A percentile compares a stretch with the other conserved stretches of the same genome.
phyloP scores from a whole-genome alignment of 2,113 vertebrate species.

The Spermophilus dauricus region DNA sequence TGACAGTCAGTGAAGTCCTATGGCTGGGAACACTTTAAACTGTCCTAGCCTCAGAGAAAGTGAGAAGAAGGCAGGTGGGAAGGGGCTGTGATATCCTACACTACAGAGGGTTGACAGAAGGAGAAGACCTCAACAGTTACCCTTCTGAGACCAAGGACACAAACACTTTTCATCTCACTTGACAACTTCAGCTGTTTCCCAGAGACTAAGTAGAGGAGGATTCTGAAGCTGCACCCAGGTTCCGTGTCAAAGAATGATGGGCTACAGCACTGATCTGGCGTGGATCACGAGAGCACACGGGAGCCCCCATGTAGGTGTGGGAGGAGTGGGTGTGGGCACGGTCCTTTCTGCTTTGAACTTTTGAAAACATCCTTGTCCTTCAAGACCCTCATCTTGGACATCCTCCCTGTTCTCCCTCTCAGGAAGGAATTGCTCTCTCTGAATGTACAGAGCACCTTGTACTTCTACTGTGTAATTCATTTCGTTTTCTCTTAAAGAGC shows the following conservation, averaged over 20 bases:
- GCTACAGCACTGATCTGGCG: fast-evolving
- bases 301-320: too few relatives aligned
- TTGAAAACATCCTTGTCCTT: background rate
- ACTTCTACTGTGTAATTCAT: background rate
- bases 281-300: background rate
- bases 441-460: background rate
- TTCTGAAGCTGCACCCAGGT: background rate
- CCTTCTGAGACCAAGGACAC: background rate
- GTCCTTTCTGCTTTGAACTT: background rate
- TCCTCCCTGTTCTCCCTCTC: background rate
- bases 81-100: background rate
- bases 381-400: background rate
- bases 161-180: background rate
- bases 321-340: too few relatives aligned
- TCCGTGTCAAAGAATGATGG: background rate
- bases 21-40: conserved; percentile 36
- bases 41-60: background rate
- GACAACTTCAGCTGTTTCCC: background rate
- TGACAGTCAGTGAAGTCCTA: conserved; percentile 34
- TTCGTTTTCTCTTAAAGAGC: background rate
- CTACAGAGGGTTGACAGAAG: background rate
- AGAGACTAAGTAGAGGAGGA: background rate
- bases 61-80: background rate
- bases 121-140: background rate
- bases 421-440: background rate